Evolutionary conservation across 2,113 vertebrate species (phyloP), one percentile per base, ranked within the genome.

Genomic region (Micronycteris hirsuta): DNA sequence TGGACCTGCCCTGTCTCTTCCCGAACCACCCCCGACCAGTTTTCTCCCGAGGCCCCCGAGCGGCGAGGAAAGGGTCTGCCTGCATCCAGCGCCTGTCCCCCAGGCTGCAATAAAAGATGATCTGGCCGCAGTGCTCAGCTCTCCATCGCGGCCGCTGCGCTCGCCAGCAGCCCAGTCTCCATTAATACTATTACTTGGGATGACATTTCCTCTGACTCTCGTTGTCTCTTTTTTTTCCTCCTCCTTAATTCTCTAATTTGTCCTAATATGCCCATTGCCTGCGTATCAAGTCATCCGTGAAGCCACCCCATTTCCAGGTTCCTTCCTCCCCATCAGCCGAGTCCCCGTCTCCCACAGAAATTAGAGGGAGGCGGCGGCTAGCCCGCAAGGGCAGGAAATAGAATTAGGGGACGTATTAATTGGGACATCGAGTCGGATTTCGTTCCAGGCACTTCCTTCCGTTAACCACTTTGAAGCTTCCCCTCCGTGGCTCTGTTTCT

Each of bases 351-450:
- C 98, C 98, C 98, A 96, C 98, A 98, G 98, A 99, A 98, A 99
- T 99, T 98, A 99, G 98, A 98, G 98, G 98, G 98, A 98, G 98
- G 98, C 98, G 98, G 98, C 98, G 98, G 98, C 15, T 93, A 96
- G 98, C 98, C 98, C 98, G 86, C 98, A 97, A 98, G 98, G 98
- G 98, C 98, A 99, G 99, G 99, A 99, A 99, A 99, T 99, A 98
- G 98, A 99, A 99, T 99, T 99, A 99, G 98, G 98, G 98, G 98
- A 98, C 98, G 97, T 98, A 99, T 99, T 99, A 99, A 99, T 99
- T 99, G 98, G 98, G 98, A 98, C 98, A 99, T 99, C 98, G 98
- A 99, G 98, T 98, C 98, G 98, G 98, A 98, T 99, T 99, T 98
- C 97, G 94, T 99, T 99, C 98, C 98, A 99, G 98, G 98, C 98